Evolutionary conservation across 2,113 vertebrate genomes (phyloP).

Genomic region (Corythornis madagascariensis): DNA sequence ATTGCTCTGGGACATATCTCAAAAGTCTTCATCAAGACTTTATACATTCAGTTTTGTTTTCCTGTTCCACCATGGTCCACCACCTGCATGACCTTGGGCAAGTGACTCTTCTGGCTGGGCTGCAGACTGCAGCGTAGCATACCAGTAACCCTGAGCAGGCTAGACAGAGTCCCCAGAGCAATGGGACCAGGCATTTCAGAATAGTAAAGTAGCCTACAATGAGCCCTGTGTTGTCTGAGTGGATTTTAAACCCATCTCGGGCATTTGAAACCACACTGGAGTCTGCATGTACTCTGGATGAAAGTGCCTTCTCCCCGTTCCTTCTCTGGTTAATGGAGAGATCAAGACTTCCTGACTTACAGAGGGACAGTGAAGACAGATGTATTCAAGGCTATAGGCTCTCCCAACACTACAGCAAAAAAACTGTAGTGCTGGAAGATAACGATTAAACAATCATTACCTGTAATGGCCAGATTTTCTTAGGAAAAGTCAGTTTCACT

Average conservation of each 20-base stretch:
- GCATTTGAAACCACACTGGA: not conserved
- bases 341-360: not conserved
- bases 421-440: too few species aligned
- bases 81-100: conserved; percentile 52
- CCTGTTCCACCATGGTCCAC: not conserved
- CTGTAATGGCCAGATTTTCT: not conserved
- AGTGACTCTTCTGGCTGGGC: conserved; percentile 24
- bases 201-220: not conserved
- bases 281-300: not conserved
- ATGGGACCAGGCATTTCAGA: not conserved
- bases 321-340: not conserved
- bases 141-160: not conserved
- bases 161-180: not conserved
- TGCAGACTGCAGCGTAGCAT: conserved; percentile 34
- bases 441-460: not conserved
- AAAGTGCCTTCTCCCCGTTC: not conserved
- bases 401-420: not conserved
- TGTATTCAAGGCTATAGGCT: not conserved
- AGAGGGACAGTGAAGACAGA: not conserved
- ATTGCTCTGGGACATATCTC: not conserved
- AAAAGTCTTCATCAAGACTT: not conserved
- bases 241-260: not conserved
- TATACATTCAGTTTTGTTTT: not conserved
- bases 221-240: not conserved
- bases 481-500: not conserved